These are phyloP conservation scores for Drosophila busckii DNA, from an alignment of 1,140 invertebrate genomes.

Conservation along the genomic window DNA sequence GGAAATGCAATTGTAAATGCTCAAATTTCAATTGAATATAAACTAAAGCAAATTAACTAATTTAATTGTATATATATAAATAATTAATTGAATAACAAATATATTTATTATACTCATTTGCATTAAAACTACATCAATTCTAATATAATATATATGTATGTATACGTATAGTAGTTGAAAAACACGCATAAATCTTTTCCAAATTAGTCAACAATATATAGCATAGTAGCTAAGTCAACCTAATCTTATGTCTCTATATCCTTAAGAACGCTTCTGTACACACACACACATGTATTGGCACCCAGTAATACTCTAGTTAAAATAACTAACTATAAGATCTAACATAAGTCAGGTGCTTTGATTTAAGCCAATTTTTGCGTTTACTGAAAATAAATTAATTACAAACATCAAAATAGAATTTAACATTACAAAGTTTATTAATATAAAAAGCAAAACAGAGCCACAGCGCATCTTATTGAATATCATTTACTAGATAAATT, in stretches of 20 bases:
- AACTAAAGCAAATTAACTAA: constrained; percentile 28
- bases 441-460: constrained; percentile 2
- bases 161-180: constrained; percentile 60
- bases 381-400: constrained; percentile 46
- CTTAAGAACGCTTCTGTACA: constrained; percentile 12
- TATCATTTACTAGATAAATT: constrained; percentile 86
- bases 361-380: constrained; percentile 67
- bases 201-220: constrained; percentile 69
- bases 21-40: constrained; percentile 52
- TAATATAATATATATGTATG: constrained; percentile 27
- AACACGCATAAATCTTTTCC: constrained; percentile 77
- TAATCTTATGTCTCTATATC: constrained; percentile 16
- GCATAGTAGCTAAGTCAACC: constrained; percentile 40
- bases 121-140: constrained; percentile 9
- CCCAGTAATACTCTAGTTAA: constrained; percentile 32
- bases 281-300: constrained; percentile 32
- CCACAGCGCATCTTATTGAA: constrained; percentile 15
- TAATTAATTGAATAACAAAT: constrained; percentile 13
- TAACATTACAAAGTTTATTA: background rate
- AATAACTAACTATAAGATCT: too few relatives aligned
- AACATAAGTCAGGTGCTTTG: constrained; percentile 69
- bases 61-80: constrained; percentile 41
- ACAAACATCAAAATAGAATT: constrained; percentile 3
- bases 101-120: constrained; percentile 33
- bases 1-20: constrained; percentile 57